Evolutionary conservation across 53 echinoderm and acorn worm species (phyloP).

Genomic region (Holothuria scabra): DNA sequence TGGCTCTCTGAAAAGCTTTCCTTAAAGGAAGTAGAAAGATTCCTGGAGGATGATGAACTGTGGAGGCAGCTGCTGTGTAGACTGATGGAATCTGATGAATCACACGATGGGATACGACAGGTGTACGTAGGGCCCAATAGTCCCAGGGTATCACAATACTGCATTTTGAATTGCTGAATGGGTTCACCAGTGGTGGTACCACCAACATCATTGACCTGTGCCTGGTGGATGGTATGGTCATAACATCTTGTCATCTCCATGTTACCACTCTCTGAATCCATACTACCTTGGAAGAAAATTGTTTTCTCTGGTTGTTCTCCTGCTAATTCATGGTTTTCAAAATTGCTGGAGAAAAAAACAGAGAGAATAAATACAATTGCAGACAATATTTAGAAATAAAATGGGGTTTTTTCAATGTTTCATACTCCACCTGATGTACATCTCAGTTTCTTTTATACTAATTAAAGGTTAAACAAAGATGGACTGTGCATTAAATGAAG

Average conservation of each 20-base stretch:
- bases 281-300: conserved; percentile 9
- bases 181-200: conserved; percentile 8
- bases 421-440: too few relatives aligned
- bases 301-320: conserved; percentile 28
- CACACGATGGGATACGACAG: neutral
- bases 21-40: neutral
- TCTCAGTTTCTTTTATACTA: too few relatives aligned
- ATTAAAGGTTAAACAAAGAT: too few relatives aligned
- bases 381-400: too few relatives aligned
- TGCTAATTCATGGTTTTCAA: conserved; percentile 33
- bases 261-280: conserved; percentile 28
- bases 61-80: conserved; percentile 22
- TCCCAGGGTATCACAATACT: conserved; percentile 17
- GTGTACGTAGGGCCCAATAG: conserved; percentile 6
- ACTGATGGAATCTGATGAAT: conserved; percentile 21
- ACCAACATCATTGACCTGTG: neutral
- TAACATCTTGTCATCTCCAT: conserved; percentile 66
- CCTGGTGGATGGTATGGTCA: conserved; percentile 22
- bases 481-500: too few relatives aligned
- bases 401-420: too few relatives aligned
- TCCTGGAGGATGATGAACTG: neutral
- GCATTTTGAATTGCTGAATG: conserved; percentile 3
- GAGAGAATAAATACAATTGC: neutral
- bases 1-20: neutral
- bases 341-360: neutral